These are phyloP conservation scores for Netelia inedita DNA, from an alignment of 2,888 invertebrate genomes.

Conservation along the genomic window DNA sequence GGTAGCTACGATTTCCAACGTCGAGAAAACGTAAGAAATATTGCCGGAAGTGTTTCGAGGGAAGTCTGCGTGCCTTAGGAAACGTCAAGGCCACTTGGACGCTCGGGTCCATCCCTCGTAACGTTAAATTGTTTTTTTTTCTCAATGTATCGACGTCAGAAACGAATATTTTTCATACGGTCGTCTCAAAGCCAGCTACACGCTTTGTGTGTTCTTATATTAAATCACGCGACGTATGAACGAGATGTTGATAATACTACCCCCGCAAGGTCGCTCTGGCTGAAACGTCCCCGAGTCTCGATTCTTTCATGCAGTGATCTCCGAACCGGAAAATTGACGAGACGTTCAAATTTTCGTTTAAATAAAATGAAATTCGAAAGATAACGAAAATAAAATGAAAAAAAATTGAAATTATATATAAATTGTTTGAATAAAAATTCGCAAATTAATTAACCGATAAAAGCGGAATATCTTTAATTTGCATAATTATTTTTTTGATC, in stretches of 20 bases:
- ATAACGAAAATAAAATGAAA: neutral
- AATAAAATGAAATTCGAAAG: neutral
- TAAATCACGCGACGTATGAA: constrained; percentile 77
- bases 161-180: constrained; percentile 79
- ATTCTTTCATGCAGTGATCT: constrained; percentile 43
- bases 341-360: constrained; percentile 13
- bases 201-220: constrained; percentile 81
- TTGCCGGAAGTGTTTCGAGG: constrained; percentile 10
- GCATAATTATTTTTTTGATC: neutral
- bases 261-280: neutral
- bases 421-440: neutral
- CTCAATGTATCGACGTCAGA: constrained; percentile 50
- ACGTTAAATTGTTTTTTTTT: neutral
- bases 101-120: constrained; percentile 26
- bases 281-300: neutral
- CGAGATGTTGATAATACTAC: constrained; percentile 76
- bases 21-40: constrained; percentile 20
- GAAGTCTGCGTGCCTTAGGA: constrained; percentile 43
- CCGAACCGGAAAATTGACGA: constrained; percentile 65
- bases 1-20: constrained; percentile 17
- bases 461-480: neutral
- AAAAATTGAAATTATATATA: neutral
- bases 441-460: neutral
- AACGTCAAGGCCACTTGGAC: constrained; percentile 60
- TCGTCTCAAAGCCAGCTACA: constrained; percentile 78